A percentile compares a stretch with the other conserved stretches of the same genome.
These are phyloP conservation scores for Hyles euphorbiae DNA, from an alignment of 1,140 invertebrate genomes.

Conservation along the genomic window DNA sequence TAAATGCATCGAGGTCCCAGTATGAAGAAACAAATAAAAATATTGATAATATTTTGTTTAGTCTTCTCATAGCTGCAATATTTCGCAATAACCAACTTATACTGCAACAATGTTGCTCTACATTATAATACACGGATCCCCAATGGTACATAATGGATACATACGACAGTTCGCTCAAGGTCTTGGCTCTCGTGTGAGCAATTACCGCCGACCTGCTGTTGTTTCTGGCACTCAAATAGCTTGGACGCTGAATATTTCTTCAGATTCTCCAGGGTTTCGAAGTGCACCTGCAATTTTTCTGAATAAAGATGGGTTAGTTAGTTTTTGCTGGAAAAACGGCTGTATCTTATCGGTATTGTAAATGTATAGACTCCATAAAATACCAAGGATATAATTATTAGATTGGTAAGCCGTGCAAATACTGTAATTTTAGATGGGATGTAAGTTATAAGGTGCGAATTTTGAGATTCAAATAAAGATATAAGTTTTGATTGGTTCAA, in stretches of 20 bases:
- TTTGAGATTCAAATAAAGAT: no score
- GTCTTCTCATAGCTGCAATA: no score
- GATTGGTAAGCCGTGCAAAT: neutral
- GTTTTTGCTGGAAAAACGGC: neutral
- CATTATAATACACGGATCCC: no score
- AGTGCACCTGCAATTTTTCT: slow-evolving; percentile 71
- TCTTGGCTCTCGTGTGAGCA: slow-evolving; percentile 70
- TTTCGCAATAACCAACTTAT: no score
- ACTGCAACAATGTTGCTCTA: no score
- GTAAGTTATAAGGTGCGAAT: no score
- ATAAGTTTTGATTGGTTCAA: no score
- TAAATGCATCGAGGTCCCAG: no score
- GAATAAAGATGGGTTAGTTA: neutral
- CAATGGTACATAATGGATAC: slow-evolving; percentile 13
- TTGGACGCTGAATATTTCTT: slow-evolving; percentile 70
- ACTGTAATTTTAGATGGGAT: neutral
- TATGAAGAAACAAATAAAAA: no score
- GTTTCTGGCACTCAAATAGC: slow-evolving; percentile 67
- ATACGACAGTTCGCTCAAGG: slow-evolving; percentile 64
- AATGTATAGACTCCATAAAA: neutral
- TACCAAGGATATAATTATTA: neutral
- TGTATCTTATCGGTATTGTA: neutral
- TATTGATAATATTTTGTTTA: no score
- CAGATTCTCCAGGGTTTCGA: slow-evolving; percentile 66
- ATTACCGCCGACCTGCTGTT: slow-evolving; percentile 69